phyloP scores from a whole-genome alignment of 23 tunicate species.

The Ciona savignyi region DNA sequence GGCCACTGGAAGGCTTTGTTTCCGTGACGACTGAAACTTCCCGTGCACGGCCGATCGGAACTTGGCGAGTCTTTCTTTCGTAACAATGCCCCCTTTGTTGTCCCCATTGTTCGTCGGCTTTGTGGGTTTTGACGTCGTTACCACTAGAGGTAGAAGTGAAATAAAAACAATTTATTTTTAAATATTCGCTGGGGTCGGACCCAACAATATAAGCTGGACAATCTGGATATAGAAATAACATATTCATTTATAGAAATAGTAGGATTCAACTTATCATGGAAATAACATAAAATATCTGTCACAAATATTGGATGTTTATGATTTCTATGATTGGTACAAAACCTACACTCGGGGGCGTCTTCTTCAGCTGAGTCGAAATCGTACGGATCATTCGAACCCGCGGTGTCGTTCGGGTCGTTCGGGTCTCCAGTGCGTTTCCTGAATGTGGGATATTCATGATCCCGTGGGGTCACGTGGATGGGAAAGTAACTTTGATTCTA shows the following conservation, averaged over 20 bases:
- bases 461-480: conserved; percentile 16
- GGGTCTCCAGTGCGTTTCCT: neutral
- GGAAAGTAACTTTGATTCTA: neutral
- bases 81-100: conserved; percentile 13
- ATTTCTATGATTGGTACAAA: too few species aligned
- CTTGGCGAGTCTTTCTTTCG: conserved; percentile 42
- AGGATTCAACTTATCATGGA: too few species aligned
- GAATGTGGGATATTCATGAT: neutral
- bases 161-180: too few species aligned
- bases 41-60: conserved; percentile 50
- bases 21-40: conserved; percentile 68
- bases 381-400: conserved; percentile 43
- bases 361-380: conserved; percentile 76
- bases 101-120: too few species aligned
- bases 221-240: too few species aligned
- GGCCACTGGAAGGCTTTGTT: conserved; percentile 50
- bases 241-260: too few species aligned
- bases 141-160: too few species aligned
- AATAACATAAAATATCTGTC: too few species aligned
- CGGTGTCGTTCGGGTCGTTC: conserved; percentile 4
- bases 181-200: too few species aligned
- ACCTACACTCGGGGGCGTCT: conserved; percentile 45
- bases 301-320: too few species aligned
- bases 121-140: too few species aligned
- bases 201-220: too few species aligned